Conservation (phyloP, 2,888 invertebrate species). For the Congeria kusceri region DNA sequence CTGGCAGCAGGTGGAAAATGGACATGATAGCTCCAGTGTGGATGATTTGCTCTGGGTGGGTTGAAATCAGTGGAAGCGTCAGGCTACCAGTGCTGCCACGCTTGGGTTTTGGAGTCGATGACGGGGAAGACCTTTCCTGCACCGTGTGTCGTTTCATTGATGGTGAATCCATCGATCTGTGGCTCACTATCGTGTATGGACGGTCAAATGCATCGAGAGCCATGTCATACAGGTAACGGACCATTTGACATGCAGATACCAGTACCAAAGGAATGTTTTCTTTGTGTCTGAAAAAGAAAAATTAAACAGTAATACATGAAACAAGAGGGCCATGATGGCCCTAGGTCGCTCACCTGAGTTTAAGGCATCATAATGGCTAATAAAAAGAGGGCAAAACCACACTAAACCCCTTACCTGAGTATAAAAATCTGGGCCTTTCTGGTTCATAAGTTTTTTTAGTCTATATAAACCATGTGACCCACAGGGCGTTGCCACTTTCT, state of each 20-base stretch:
- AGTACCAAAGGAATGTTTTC: conserved; percentile 91
- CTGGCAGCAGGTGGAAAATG: conserved; percentile 93
- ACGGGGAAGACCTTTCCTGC: conserved; percentile 40
- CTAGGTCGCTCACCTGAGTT: too few relatives aligned
- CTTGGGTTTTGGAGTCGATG: conserved; percentile 67
- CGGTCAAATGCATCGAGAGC: conserved; percentile 96
- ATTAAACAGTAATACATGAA: conserved; percentile 1
- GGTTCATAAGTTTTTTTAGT: too few relatives aligned
- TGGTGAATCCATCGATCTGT: conserved; percentile 69
- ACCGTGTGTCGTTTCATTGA: conserved; percentile 73
- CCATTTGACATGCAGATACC: conserved; percentile 93
- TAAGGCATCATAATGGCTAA: too few relatives aligned
- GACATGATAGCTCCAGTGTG: conserved; percentile 95
- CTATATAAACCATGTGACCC: too few relatives aligned
- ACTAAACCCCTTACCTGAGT: too few relatives aligned
- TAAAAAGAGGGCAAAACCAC: too few relatives aligned
- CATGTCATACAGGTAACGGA: conserved; percentile 96
- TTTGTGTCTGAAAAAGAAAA: conserved; percentile 82
- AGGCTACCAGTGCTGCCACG: conserved; percentile 83
- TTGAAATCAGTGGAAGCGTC: conserved; percentile 75
- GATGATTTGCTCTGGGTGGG: conserved; percentile 92
- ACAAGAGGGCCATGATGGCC: too few relatives aligned
- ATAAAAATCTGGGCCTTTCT: too few relatives aligned
- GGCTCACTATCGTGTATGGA: conserved; percentile 53
- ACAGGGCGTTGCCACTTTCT: too few relatives aligned